Conservation (phyloP, 2,888 invertebrate species). For the Aleiodes alternator region DNA sequence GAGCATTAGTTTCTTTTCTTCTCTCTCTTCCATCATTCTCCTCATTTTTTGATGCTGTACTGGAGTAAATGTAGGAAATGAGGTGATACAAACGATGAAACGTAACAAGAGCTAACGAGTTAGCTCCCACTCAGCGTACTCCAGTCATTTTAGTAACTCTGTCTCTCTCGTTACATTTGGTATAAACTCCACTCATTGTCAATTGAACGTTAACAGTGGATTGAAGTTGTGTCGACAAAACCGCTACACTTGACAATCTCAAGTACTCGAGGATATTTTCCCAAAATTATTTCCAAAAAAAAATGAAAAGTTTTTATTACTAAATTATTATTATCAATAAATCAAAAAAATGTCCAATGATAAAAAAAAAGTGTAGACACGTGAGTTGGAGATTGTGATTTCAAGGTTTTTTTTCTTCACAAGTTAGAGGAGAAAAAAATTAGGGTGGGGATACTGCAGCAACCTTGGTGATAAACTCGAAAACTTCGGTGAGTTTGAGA, state of each 20-base stretch:
- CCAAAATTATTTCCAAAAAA: background rate
- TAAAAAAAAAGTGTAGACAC: slow-evolving; percentile 14
- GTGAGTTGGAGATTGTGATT: slow-evolving; percentile 8
- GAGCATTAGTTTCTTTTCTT: background rate
- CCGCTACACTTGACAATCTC: background rate
- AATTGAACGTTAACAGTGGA: slow-evolving; percentile 23
- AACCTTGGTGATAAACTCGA: slow-evolving; percentile 8
- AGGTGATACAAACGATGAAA: slow-evolving; percentile 30
- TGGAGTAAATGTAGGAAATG: background rate
- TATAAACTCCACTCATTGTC: slow-evolving; percentile 31
- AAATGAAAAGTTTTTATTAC: background rate
- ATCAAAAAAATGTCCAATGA: background rate
- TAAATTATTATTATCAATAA: background rate
- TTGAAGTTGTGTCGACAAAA: slow-evolving; percentile 9
- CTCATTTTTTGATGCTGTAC: background rate
- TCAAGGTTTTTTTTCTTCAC: slow-evolving; percentile 19
- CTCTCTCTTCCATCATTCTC: background rate
- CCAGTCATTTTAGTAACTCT: slow-evolving; percentile 32
- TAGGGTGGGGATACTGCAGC: slow-evolving; percentile 2
- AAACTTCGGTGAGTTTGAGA: slow-evolving; percentile 19
- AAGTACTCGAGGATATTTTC: background rate
- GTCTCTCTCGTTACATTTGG: slow-evolving; percentile 33
- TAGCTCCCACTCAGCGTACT: slow-evolving; percentile 45
- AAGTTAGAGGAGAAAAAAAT: background rate
- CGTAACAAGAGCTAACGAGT: slow-evolving; percentile 44